Evolutionary conservation across 2,797 vertebrate species (phyloP), one percentile per base, ranked within the genome.

Genomic region (Manis javanica): DNA sequence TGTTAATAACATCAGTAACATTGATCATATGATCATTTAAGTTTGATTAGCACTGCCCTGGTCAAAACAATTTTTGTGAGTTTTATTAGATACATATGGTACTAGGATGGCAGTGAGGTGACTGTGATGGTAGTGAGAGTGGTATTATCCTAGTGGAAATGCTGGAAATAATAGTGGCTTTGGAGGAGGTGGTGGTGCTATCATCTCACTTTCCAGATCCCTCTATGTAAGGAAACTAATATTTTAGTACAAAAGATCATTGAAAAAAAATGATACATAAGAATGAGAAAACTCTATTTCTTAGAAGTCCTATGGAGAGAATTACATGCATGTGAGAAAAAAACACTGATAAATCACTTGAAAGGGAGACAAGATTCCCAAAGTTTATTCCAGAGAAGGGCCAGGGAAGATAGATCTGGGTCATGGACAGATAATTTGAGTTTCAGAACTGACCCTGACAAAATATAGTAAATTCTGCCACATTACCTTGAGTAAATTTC

Each of bases 71-170:
- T 71, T 84, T 10, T 90, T 49, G 14, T 79, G 46, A 64, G 10
- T 29, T 74, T 49, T 39, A 2, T 46, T 13, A 37, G 39, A 4
- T 51, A 2, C 2, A 23, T 7, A 2, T 14, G 21, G 21, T 49
- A 0, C 10, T 26, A 78, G 26, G 10, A 53, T 1, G 24, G 10
- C 55, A 55, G 11, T 3, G 16, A 15, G 0, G 7, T 46, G 29
- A 16, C 6, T 3, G 16, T n/a, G n/a, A 46, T 13, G 29, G 31
- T 29, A 15, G 7, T 39, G 55, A n/a, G 0, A 2, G 1, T 13
- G 7, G 11, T 14, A 23, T 31, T 14, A 23, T 31, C 1, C 5
- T 21, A 6, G 0, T 19, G 24, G 34, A 23, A 12, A n/a, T 26
- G 6, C 5, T 13, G 21, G 0, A 39, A 23, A 34, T 14, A 6